Percentiles rank a stretch among this genome's conserved stretches.
Conservation (phyloP, 1,140 invertebrate genomes). For the Dendrolimus punctatus region DNA sequence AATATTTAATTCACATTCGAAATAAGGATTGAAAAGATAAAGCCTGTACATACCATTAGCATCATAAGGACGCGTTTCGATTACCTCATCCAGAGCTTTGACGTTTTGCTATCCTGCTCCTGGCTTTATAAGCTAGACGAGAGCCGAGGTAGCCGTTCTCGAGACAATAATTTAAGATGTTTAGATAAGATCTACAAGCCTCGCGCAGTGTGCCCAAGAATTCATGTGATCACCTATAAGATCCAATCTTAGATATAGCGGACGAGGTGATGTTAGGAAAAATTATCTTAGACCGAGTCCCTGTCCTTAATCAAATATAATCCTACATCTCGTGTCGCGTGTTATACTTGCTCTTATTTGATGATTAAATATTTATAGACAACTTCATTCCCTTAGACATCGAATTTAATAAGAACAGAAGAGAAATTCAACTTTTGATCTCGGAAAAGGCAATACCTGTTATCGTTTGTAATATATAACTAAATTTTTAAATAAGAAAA, state of each 20-base stretch:
- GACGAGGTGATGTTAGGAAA: conserved; percentile 51
- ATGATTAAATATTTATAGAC: conserved; percentile 23
- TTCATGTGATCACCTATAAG: conserved; percentile 56
- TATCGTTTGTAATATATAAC: no score
- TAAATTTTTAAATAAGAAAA: no score
- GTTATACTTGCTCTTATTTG: conserved; percentile 12
- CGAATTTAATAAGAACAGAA: no score
- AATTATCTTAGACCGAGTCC: conserved; percentile 38
- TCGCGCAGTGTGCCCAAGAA: conserved; percentile 45
- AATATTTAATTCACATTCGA: no score
- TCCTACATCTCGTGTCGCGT: conserved; percentile 14
- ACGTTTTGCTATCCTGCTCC: conserved; percentile 22
- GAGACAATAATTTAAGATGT: conserved; percentile 63
- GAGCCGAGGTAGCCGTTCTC: conserved; percentile 30
- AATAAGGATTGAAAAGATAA: conserved; percentile 4
- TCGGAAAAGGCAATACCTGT: no score
- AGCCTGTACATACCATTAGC: background rate
- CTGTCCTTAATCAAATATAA: conserved; percentile 40
- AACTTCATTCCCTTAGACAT: no score
- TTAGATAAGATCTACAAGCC: conserved; percentile 61
- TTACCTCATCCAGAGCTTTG: conserved; percentile 26
- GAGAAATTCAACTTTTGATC: no score
- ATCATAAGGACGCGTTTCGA: conserved; percentile 3
- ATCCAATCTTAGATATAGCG: conserved; percentile 54
- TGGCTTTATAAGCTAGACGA: conserved; percentile 46